Percentiles rank a stretch among this genome's conserved stretches.
These are phyloP conservation scores for Cecropterus lyciades DNA, from an alignment of 1,140 invertebrate species.

Conservation along the genomic window DNA sequence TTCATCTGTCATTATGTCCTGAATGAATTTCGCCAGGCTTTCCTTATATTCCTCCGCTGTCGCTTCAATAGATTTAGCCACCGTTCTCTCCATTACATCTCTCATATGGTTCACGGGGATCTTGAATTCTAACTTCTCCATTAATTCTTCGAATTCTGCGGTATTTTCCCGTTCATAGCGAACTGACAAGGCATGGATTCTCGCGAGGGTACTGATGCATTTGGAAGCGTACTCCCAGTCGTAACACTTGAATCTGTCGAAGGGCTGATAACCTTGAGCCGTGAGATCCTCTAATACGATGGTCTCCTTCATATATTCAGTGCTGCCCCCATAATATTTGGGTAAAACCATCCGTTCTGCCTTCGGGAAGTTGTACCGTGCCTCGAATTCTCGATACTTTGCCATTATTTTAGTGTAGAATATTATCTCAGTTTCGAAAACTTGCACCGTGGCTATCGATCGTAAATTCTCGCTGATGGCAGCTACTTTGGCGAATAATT, in stretches of 20 bases:
- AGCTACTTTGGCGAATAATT: constrained; percentile 51
- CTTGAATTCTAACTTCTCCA: constrained; percentile 19
- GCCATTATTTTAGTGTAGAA: constrained; percentile 44
- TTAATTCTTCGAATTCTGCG: constrained; percentile 41
- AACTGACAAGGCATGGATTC: constrained; percentile 62
- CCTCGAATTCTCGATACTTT: constrained; percentile 36
- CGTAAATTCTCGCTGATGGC: constrained; percentile 37
- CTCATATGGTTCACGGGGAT: constrained; percentile 9
- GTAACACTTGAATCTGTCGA: constrained; percentile 55
- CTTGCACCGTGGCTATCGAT: constrained; percentile 2
- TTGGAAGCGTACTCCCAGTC: constrained; percentile 57
- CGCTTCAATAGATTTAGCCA: background rate
- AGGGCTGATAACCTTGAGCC: constrained; percentile 45
- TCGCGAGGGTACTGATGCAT: constrained; percentile 54
- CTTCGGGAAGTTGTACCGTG: constrained; percentile 39
- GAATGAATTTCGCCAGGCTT: constrained; percentile 1
- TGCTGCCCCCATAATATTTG: constrained; percentile 52
- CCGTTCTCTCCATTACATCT: background rate
- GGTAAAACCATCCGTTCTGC: constrained; percentile 6
- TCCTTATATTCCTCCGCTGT: constrained; percentile 1
- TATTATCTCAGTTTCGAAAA: constrained; percentile 37
- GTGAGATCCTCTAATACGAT: constrained; percentile 60
- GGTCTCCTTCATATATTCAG: constrained; percentile 47
- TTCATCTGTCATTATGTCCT: constrained; percentile 12
- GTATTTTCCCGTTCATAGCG: constrained; percentile 46